Evolutionary conservation across 2,888 invertebrate genomes (phyloP).

Genomic region (Philonicus albiceps): DNA sequence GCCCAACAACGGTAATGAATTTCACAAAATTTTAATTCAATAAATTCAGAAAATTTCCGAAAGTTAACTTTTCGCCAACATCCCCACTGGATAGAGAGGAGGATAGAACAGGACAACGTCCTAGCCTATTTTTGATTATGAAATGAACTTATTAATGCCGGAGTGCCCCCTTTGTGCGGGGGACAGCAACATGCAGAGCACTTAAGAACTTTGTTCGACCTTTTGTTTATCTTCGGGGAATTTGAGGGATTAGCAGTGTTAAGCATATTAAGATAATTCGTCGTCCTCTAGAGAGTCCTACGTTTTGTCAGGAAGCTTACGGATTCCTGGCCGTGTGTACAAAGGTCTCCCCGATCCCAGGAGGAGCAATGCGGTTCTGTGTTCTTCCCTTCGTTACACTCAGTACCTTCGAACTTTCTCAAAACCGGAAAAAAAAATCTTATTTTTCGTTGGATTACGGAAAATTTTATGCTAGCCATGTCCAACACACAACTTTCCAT

Average conservation of each 20-base stretch:
- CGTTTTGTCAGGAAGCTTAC: neutral
- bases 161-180: neutral
- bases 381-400: neutral
- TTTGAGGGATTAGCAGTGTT: conserved; percentile 27
- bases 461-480: conserved; percentile 25
- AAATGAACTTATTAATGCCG: conserved; percentile 17
- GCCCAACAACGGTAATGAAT: neutral
- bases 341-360: neutral
- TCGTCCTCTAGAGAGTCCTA: neutral
- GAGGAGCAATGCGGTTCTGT: neutral
- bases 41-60: neutral
- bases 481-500: conserved; percentile 19
- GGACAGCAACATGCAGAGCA: neutral
- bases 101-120: neutral
- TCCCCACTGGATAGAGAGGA: neutral
- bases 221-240: conserved; percentile 27
- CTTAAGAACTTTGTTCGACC: conserved; percentile 24
- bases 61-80: neutral
- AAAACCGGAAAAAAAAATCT: neutral
- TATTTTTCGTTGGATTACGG: neutral
- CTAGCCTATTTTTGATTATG: neutral
- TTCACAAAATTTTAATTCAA: neutral
- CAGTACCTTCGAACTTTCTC: neutral
- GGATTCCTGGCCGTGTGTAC: neutral
- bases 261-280: conserved; percentile 35